Evolutionary conservation across 2,888 invertebrate genomes (phyloP).

Genomic region (Sphecodes monilicornis): DNA sequence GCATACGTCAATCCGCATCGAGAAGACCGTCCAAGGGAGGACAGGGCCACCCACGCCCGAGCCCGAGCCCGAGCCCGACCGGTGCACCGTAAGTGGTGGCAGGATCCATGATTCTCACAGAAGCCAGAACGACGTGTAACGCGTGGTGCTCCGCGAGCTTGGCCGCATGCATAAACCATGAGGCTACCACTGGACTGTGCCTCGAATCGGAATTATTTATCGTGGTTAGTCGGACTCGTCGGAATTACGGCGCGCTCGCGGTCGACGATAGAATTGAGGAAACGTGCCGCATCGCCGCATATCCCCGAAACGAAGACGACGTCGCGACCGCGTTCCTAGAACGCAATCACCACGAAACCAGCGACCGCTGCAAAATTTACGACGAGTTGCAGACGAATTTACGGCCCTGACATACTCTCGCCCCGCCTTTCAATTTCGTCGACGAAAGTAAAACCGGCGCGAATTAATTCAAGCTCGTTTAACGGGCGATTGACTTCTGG

Average conservation of each 20-base stretch:
- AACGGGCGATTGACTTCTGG: background rate
- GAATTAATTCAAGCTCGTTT: constrained; percentile 15
- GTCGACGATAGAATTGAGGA: constrained; percentile 40
- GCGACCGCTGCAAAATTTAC: constrained; percentile 21
- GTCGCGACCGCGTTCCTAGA: constrained; percentile 18
- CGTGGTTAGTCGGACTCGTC: constrained; percentile 62
- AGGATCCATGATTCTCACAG: constrained; percentile 41
- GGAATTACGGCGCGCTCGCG: constrained; percentile 61
- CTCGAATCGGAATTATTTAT: constrained; percentile 74
- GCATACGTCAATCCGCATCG: constrained; percentile 12
- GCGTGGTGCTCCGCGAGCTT: constrained; percentile 38
- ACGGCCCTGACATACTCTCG: background rate
- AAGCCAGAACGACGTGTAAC: constrained; percentile 48
- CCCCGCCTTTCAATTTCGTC: constrained; percentile 20
- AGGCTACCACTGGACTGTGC: constrained; percentile 62
- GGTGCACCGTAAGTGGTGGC: constrained; percentile 39
- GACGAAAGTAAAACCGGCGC: constrained; percentile 29
- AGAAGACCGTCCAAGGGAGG: constrained; percentile 9
- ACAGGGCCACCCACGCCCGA: background rate
- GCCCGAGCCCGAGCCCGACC: background rate
- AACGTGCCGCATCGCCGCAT: constrained; percentile 28
- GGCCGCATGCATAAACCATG: constrained; percentile 72
- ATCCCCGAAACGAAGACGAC: constrained; percentile 27
- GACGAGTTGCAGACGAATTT: constrained; percentile 1
- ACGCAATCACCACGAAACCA: constrained; percentile 18